Conservation (phyloP, 2,113 vertebrate genomes). For the Triplophysa rosa region DNA sequence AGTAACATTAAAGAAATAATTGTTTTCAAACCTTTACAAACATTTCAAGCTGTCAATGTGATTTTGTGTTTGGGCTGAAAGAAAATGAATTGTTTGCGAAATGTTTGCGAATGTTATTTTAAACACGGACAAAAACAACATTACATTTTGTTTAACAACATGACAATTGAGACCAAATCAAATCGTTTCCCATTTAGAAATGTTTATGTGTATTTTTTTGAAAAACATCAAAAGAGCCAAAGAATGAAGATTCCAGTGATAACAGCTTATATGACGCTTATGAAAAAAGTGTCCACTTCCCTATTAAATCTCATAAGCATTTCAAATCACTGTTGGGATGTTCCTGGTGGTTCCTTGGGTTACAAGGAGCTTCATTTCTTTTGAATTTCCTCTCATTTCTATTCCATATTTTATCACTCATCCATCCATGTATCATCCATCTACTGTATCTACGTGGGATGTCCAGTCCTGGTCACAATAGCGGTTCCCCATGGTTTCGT, state of each 20-base stretch:
- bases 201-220: too few relatives aligned
- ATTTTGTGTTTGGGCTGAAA: background rate
- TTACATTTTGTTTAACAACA: background rate
- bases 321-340: background rate
- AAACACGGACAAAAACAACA: background rate
- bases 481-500: slow-evolving; percentile 38
- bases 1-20: background rate
- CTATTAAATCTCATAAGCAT: too few relatives aligned
- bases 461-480: slow-evolving; percentile 33
- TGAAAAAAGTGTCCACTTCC: background rate
- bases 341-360: background rate
- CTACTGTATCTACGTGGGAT: background rate
- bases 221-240: background rate
- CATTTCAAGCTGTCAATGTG: background rate
- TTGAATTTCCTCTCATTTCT: background rate
- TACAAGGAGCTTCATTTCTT: slow-evolving; percentile 1
- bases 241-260: background rate
- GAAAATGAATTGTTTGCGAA: background rate
- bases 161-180: background rate
- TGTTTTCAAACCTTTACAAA: background rate
- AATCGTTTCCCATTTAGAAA: background rate
- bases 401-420: background rate
- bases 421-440: slow-evolving; percentile 30
- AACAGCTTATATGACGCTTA: background rate
- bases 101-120: background rate